Base-by-base conservation (phyloP, 2,797 vertebrate species). In the Amblyopsis hoosieri region DNA sequence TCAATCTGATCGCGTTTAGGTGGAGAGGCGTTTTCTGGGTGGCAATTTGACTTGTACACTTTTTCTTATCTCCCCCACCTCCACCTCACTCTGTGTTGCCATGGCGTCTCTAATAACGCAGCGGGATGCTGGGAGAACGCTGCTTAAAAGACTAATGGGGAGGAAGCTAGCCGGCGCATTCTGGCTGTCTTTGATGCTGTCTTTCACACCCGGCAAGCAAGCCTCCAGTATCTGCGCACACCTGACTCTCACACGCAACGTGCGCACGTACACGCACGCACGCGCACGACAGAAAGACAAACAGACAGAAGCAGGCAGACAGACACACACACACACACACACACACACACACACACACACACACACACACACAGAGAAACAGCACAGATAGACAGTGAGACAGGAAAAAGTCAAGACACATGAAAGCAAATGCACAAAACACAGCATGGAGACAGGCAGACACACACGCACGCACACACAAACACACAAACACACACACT, bases 11-110 rank as follows among this genome's bases (percentile, higher is more conserved):
- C 82, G 77, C 69, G 56, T 83, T 78, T 5, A 0, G 62, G 59
- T 62, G 58, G 67, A 86, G 79, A 78, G 79, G 72, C 69, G 47
- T 82, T 87, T 71, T 78, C 76, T 13, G 56, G 75, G 72, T 77
- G 73, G 82, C 76, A 82, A 86, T 87, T 86, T 82, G 79, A 80
- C 69, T 83, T 74, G 31, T 65, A 53, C 67, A 54, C 12, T 63
- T 72, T 83, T 78, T 57, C 72, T 49, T 4, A 4, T 5, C 13
- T 12, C n/a, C 47, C n/a, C 47, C n/a, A 11, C n/a, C 47, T 48
- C 47, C n/a, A 11, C 68, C 70, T 64, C 75, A 62, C 57, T 72
- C 64, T 60, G 74, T 75, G 67, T 83, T 81, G 69, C 66, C 47
- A 29, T 70, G 53, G 66, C 45, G 72, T 52, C 57, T 76, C 81